Evolutionary conservation across 2,888 invertebrate species (phyloP).

Genomic region (Melanargia galathea): DNA sequence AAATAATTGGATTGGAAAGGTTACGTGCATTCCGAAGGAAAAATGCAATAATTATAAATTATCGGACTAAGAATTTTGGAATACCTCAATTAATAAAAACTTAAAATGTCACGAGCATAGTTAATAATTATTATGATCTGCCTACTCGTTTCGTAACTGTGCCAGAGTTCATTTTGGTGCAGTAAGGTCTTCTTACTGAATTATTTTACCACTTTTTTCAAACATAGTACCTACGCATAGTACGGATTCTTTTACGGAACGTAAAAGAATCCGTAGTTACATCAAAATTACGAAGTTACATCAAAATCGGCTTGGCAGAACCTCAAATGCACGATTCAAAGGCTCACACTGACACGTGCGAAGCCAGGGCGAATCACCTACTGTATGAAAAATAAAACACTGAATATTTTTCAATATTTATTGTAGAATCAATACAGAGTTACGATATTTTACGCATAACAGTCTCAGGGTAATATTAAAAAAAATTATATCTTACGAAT

Average conservation of each 20-base stretch:
- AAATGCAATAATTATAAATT: not conserved
- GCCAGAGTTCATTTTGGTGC: not conserved
- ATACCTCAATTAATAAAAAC: not conserved
- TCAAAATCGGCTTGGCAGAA: not conserved
- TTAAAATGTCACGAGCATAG: not conserved
- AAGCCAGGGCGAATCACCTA: not conserved
- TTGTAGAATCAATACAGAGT: conserved; percentile 29
- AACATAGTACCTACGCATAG: not conserved
- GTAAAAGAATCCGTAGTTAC: too few species aligned
- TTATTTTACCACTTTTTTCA: not conserved
- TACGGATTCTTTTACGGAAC: too few species aligned
- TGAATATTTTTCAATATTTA: conserved; percentile 29
- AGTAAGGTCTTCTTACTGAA: not conserved
- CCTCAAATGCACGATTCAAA: too few species aligned
- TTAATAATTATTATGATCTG: too few species aligned
- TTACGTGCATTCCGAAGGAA: not conserved
- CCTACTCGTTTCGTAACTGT: too few species aligned
- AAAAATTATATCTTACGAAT: conserved; percentile 26
- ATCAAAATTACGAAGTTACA: too few species aligned
- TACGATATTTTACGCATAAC: conserved; percentile 31
- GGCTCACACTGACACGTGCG: not conserved
- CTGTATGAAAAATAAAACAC: conserved; percentile 15
- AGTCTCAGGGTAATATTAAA: conserved; percentile 34
- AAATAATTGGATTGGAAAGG: conserved; percentile 10
- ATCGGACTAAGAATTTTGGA: not conserved